Evolutionary conservation across 2,888 invertebrate species (phyloP).

Genomic region (Drosophila percnosoma): DNA sequence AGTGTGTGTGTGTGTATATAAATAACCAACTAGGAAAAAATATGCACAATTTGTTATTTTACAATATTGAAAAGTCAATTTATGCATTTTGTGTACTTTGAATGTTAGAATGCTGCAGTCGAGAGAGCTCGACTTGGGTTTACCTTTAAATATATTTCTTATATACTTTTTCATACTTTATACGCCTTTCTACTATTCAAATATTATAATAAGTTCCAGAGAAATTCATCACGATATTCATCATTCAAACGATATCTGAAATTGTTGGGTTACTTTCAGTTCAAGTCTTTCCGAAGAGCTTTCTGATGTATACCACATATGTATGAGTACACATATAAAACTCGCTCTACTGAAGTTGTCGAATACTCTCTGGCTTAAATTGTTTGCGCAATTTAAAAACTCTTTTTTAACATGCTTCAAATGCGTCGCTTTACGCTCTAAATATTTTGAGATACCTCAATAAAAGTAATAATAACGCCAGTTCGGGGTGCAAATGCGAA

Average conservation of each 20-base stretch:
- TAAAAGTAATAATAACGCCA: conserved; percentile 14
- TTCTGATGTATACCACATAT: neutral
- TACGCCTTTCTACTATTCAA: neutral
- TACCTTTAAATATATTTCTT: neutral
- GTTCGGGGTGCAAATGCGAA: conserved; percentile 72
- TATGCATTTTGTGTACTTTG: neutral
- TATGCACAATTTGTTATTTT: neutral
- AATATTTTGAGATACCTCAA: conserved; percentile 50
- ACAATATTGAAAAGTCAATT: neutral
- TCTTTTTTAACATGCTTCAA: conserved; percentile 67
- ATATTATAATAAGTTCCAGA: neutral
- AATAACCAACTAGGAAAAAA: conserved; percentile 15
- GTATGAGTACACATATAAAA: neutral
- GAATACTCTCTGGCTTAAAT: conserved; percentile 14
- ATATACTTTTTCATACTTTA: too few species aligned
- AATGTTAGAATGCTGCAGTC: neutral
- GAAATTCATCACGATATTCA: neutral
- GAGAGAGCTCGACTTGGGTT: neutral
- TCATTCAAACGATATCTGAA: neutral
- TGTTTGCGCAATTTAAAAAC: neutral
- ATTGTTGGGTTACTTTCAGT: neutral
- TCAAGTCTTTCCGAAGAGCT: neutral
- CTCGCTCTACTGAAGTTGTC: conserved; percentile 19
- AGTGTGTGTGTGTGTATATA: conserved; percentile 3
- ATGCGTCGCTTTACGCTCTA: conserved; percentile 69